These are phyloP conservation scores for Aphidius ervi DNA, from an alignment of 1,140 invertebrate genomes.

Conservation along the genomic window DNA sequence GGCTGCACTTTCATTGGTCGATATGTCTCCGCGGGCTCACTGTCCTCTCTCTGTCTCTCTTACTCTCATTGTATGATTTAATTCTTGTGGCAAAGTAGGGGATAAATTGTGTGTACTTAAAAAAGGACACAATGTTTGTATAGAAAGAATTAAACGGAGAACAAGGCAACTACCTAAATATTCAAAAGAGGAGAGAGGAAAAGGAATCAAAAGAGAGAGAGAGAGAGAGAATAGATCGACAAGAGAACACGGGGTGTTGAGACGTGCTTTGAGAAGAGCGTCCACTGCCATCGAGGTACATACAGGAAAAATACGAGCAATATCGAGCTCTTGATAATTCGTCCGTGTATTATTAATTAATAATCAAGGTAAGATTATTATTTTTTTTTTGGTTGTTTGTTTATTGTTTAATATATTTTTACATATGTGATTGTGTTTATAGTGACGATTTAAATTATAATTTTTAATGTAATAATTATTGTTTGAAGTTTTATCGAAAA, in stretches of 20 bases:
- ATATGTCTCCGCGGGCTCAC: slow-evolving; percentile 24
- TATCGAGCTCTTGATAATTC: slow-evolving; percentile 19
- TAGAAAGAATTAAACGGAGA: no score
- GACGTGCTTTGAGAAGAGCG: slow-evolving; percentile 22
- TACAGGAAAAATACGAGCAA: slow-evolving; percentile 17
- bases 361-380: slow-evolving; percentile 21
- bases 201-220: slow-evolving; percentile 17
- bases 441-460: neutral
- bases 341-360: slow-evolving; percentile 5
- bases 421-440: no score
- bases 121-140: no score
- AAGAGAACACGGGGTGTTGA: neutral
- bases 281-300: slow-evolving; percentile 29
- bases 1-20: slow-evolving; percentile 20
- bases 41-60: slow-evolving; percentile 9
- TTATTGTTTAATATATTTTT: no score
- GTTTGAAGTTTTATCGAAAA: no score
- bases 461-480: slow-evolving; percentile 1
- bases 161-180: no score
- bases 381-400: neutral
- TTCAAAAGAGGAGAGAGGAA: slow-evolving; percentile 11
- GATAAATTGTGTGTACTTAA: neutral
- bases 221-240: neutral
- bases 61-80: slow-evolving; percentile 12
- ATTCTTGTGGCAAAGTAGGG: slow-evolving; percentile 11